Evolutionary conservation across 2,113 vertebrate genomes (phyloP), one percentile per base, ranked within the genome.

Genomic region (Gadus macrocephalus): DNA sequence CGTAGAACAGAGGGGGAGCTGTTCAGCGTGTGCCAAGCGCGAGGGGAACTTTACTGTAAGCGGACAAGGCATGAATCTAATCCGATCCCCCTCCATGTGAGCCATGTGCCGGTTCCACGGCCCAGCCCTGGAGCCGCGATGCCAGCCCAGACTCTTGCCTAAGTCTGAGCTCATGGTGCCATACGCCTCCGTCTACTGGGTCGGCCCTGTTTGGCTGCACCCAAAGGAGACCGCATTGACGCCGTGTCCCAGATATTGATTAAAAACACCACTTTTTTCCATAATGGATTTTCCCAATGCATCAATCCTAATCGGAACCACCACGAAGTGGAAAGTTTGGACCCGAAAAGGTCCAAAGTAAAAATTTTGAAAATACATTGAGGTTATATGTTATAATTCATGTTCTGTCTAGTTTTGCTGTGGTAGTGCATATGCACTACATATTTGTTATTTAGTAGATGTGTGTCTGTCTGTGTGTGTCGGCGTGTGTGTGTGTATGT

Each of bases 131-230:
- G 65, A 74, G 64, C 68, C 73, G 66, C 49, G 25, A 61, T 75
- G 53, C 78, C 70, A 80, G 80, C 74, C 74, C 75, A 66, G 74
- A 27, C 53, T 82, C 72, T 84, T 86, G 81, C 73, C 71, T 81
- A 67, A 69, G 64, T 80, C 83, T 90, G 83, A 90, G 78, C 78
- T 89, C 84, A 86, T 83, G 71, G 59, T 55, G 62, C 58, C 28
- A 55, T 68, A n/a, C 2, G 14, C 59, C 82, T 80, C 83, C 86
- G 86, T 69, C 74, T 59, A 64, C 74, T 64, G 56, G 72, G 35
- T 66, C 1, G 15, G 53, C 66, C 49, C 63, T 28, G 25, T 66
- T 76, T 75, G 72, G 49, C 61, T 38, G 19, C 62, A 71, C 73
- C 53, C 60, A 60, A 69, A 77, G 73, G 70, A 78, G 59, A 64